Evolutionary conservation across 2,113 vertebrate genomes (phyloP).

Genomic region (Aix galericulata): DNA sequence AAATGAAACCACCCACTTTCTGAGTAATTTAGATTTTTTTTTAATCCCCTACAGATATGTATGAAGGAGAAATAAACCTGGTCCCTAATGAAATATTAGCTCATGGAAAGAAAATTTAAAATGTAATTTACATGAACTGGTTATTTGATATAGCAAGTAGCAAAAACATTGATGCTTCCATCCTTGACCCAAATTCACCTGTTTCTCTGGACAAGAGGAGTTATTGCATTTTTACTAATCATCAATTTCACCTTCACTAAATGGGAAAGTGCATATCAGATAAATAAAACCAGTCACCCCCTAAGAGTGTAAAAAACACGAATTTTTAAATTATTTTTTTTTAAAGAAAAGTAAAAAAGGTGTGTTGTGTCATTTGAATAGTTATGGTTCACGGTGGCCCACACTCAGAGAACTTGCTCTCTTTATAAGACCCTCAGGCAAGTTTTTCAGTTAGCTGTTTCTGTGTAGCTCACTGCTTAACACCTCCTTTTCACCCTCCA

Average conservation of each 20-base stretch:
- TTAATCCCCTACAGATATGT: constrained; percentile 37
- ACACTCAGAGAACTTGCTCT: not conserved
- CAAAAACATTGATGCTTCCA: not conserved
- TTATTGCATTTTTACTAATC: not conserved
- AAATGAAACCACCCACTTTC: constrained; percentile 66
- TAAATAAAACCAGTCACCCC: not conserved
- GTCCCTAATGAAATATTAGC: constrained; percentile 24
- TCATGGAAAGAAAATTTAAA: constrained; percentile 54
- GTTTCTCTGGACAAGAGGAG: not conserved
- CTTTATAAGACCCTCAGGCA: not conserved
- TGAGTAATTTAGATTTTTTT: constrained; percentile 59
- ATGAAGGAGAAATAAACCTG: constrained; percentile 51
- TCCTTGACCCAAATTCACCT: constrained; percentile 6
- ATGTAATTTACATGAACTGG: not conserved
- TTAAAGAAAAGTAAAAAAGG: not conserved
- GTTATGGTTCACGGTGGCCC: not conserved
- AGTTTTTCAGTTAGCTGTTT: not conserved
- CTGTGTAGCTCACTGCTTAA: not conserved
- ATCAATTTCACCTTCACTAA: not conserved
- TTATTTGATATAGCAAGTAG: constrained; percentile 9
- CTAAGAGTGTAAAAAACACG: not conserved
- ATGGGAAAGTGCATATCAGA: not conserved
- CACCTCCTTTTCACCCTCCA: not conserved
- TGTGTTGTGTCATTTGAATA: not conserved
- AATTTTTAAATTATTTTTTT: no score